phyloP scores from a whole-genome alignment of 2,888 invertebrate genomes.

The Notodonta dromedarius region DNA sequence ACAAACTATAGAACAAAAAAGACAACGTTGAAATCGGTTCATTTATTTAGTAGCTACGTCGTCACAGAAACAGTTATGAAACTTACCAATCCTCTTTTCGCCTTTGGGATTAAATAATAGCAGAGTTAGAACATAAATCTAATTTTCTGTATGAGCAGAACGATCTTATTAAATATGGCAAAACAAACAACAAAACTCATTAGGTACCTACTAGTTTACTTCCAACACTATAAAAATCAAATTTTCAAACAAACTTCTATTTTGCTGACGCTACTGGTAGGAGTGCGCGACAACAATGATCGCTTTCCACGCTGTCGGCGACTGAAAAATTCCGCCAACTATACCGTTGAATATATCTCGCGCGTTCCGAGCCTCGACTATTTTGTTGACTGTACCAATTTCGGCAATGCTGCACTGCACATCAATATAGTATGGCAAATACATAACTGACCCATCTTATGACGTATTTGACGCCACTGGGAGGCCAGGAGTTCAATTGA shows the following conservation, averaged over 20 bases:
- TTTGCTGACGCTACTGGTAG: conserved; percentile 31
- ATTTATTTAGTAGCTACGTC: too few species aligned
- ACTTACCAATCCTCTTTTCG: too few species aligned
- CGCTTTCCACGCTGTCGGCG: conserved; percentile 40
- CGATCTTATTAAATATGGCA: too few species aligned
- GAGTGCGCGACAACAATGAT: conserved; percentile 33
- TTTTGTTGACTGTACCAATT: conserved; percentile 9
- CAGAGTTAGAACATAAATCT: too few species aligned
- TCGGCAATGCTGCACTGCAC: conserved; percentile 1
- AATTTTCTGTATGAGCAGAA: too few species aligned
- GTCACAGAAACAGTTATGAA: too few species aligned
- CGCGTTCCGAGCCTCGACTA: conserved; percentile 8
- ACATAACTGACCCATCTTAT: too few species aligned
- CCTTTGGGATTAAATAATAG: too few species aligned
- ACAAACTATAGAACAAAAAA: too few species aligned
- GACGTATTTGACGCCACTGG: too few species aligned
- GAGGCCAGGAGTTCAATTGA: too few species aligned
- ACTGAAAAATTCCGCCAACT: conserved; percentile 44
- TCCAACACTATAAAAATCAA: neutral
- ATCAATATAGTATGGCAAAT: conserved; percentile 1
- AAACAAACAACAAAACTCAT: neutral
- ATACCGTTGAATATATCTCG: conserved; percentile 27
- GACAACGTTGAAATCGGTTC: too few species aligned
- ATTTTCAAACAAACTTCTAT: neutral
- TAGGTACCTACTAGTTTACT: neutral